These are phyloP conservation scores for Sylvicola cinctus DNA, from an alignment of 2,888 invertebrate species.

Conservation along the genomic window DNA sequence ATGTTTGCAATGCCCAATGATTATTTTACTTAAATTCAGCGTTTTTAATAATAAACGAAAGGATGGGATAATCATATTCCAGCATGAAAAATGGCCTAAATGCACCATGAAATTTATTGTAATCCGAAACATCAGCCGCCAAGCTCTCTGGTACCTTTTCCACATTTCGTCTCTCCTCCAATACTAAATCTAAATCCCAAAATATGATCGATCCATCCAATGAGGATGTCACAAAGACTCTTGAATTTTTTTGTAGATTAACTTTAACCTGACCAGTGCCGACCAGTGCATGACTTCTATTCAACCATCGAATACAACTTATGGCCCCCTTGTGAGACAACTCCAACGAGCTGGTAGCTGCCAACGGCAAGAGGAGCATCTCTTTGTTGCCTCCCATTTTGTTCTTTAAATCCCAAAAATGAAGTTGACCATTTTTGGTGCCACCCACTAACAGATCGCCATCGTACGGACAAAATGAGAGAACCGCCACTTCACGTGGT, in stretches of 20 bases:
- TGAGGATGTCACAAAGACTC: slow-evolving; percentile 43
- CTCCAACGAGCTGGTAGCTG: slow-evolving; percentile 37
- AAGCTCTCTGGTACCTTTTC: slow-evolving; percentile 34
- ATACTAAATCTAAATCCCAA: slow-evolving; percentile 46
- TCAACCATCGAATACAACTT: slow-evolving; percentile 45
- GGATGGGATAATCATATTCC: slow-evolving; percentile 27
- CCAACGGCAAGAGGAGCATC: slow-evolving; percentile 31
- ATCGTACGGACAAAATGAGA: slow-evolving; percentile 48
- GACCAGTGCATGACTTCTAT: slow-evolving; percentile 34
- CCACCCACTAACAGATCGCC: slow-evolving; percentile 51
- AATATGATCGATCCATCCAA: slow-evolving; percentile 46
- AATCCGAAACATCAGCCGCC: slow-evolving; percentile 35
- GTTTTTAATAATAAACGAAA: slow-evolving; percentile 17
- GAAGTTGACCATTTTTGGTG: slow-evolving; percentile 46
- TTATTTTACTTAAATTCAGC: slow-evolving; percentile 8
- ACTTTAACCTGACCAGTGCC: slow-evolving; percentile 33
- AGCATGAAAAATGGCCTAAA: slow-evolving; percentile 39
- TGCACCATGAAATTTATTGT: slow-evolving; percentile 34
- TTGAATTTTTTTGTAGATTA: slow-evolving; percentile 22
- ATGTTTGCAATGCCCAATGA: not conserved
- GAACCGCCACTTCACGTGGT: slow-evolving; percentile 38
- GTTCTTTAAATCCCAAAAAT: slow-evolving; percentile 46
- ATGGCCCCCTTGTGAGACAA: slow-evolving; percentile 42
- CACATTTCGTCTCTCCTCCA: slow-evolving; percentile 17
- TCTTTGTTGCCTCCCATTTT: slow-evolving; percentile 36